Percentiles rank a stretch among this genome's conserved stretches.
These are phyloP conservation scores for Actinopyga echinites DNA, from an alignment of 53 echinoderm and acorn worm species.

Conservation along the genomic window DNA sequence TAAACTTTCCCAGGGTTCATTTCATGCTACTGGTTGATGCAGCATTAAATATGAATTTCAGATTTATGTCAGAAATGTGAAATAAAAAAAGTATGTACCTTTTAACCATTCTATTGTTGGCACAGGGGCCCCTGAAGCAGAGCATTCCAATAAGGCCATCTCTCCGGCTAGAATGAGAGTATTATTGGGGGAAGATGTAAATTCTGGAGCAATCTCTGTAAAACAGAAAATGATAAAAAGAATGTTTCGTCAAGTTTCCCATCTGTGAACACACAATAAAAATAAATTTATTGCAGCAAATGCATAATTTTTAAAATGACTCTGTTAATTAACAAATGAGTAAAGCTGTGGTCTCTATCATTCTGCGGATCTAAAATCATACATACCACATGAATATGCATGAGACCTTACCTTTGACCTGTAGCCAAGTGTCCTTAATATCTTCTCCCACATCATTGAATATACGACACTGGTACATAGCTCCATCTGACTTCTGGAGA, in stretches of 20 bases:
- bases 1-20: too few relatives aligned
- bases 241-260: too few relatives aligned
- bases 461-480: constrained; percentile 85
- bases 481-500: constrained; percentile 65
- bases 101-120: constrained; percentile 75
- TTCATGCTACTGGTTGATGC: too few relatives aligned
- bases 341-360: too few relatives aligned
- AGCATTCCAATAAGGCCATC: constrained; percentile 59
- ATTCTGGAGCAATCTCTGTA: constrained; percentile 80
- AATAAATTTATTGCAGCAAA: too few relatives aligned
- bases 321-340: too few relatives aligned
- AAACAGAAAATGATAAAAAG: background rate
- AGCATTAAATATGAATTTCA: too few relatives aligned
- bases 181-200: constrained; percentile 65
- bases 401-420: constrained; percentile 74
- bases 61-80: too few relatives aligned
- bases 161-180: constrained; percentile 68
- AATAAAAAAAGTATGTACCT: constrained; percentile 53
- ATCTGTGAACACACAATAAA: too few relatives aligned
- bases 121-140: constrained; percentile 73
- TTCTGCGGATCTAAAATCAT: too few relatives aligned
- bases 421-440: constrained; percentile 77
- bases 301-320: too few relatives aligned
- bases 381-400: too few relatives aligned
- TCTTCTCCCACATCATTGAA: constrained; percentile 82